Evolutionary conservation across 1,140 invertebrate genomes (phyloP).

Genomic region (Galleria mellonella): DNA sequence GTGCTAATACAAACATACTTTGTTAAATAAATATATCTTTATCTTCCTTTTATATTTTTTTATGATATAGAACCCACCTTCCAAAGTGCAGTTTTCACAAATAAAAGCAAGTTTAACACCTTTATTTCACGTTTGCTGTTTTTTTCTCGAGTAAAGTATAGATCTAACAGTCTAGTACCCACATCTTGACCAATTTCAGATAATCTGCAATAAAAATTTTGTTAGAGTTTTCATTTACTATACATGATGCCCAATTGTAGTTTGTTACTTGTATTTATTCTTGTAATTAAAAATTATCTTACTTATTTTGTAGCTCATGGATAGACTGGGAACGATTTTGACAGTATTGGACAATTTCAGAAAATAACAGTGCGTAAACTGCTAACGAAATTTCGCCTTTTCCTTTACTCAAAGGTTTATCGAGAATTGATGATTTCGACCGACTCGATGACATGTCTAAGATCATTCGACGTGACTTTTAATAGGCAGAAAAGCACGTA

Average conservation of each 20-base stretch:
- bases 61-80: slow-evolving; percentile 82
- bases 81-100: slow-evolving; percentile 98
- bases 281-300: slow-evolving; percentile 17
- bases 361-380: slow-evolving; percentile 96
- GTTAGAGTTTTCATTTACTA: too few relatives aligned
- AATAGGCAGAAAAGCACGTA: too few relatives aligned
- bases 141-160: slow-evolving; percentile 94
- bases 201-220: slow-evolving; percentile 80
- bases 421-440: slow-evolving; percentile 87
- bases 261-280: background rate
- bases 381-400: slow-evolving; percentile 94
- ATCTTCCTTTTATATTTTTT: background rate
- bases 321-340: slow-evolving; percentile 97
- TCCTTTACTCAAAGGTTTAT: slow-evolving; percentile 93
- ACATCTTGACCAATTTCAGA: slow-evolving; percentile 96
- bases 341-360: slow-evolving; percentile 98
- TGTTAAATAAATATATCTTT: too few relatives aligned
- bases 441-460: slow-evolving; percentile 58
- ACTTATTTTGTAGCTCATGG: slow-evolving; percentile 95
- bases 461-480: too few relatives aligned
- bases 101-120: slow-evolving; percentile 94
- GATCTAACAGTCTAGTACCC: slow-evolving; percentile 93
- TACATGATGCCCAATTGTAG: too few relatives aligned
- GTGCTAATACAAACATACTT: too few relatives aligned
- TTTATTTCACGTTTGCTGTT: slow-evolving; percentile 97